Evolutionary conservation across 2,888 invertebrate genomes (phyloP), one percentile per base, ranked within the genome.

Genomic region (Rotaria macrura): DNA sequence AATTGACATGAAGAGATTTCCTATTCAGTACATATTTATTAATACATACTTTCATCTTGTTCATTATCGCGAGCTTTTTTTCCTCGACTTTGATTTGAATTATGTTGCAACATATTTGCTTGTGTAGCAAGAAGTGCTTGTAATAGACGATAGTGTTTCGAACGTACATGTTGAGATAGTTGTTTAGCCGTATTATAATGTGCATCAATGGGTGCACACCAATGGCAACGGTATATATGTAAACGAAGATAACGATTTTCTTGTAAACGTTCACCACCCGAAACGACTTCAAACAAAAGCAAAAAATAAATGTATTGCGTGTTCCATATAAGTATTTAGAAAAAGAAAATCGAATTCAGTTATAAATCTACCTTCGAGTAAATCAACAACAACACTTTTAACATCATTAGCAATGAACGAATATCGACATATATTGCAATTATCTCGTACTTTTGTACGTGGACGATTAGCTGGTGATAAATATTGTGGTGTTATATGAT

Each of bases 121-220:
- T 74, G 74, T 74, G 74, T 74, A 25, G 74, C 7, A 40, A 74
- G 43, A 10, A 74, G 43, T 74, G 74, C 74, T 43, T 74, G 74
- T 74, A 74, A 74, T 74, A 74, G 43, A 40, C 74, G 74, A 40
- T 40, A 74, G 43, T 74, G 74, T 74, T 74, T 74, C 3, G 74
- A 74, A 40, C 74, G 74, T 9, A 74, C 43, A 74, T 74, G 74
- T 74, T 74, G 74, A 40, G 74, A 38, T 40, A 74, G n/a, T 40
- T 74, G 74, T 74, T 74, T 74, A 23, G 74, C 74, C 25, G 74
- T 74, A 74, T 74, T 74, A 43, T 74, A 74, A 74, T 74, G 74
- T n/a, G 40, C 38, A 74, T 74, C 74, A 23, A 43, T 74, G 25
- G 74, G 74, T 9, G 74, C 74, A 74, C 74, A 74, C 74, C 74